Conservation (phyloP, 1,140 invertebrate genomes). For the Lethrus apterus region DNA sequence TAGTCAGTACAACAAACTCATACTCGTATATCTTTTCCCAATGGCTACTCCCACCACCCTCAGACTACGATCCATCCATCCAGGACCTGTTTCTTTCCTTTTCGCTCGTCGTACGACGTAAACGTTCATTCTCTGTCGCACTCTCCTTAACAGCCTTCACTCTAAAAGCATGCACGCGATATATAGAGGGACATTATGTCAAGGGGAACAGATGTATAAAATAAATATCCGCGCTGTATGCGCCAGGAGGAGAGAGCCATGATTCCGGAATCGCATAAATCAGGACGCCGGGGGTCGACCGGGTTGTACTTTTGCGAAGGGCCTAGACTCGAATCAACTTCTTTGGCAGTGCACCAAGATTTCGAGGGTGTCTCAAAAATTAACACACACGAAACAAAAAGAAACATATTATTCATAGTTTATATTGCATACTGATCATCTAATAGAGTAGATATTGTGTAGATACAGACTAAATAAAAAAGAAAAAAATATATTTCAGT, state of each 20-base stretch:
- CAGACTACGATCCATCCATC: conserved; percentile 31
- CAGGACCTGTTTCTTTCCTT: conserved; percentile 22
- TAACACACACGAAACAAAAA: no score
- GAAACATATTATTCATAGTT: no score
- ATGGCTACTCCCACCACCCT: conserved; percentile 34
- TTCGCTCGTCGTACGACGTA: conserved; percentile 20
- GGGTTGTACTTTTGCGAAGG: no score
- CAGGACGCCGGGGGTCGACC: conserved; percentile 32
- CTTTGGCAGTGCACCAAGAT: no score
- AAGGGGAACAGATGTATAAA: conserved; percentile 47
- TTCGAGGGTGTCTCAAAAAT: no score
- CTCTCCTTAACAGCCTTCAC: conserved; percentile 43
- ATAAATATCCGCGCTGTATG: conserved; percentile 44
- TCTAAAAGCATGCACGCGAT: conserved; percentile 46
- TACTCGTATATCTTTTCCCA: conserved; percentile 40
- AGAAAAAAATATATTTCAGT: no score
- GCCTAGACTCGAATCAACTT: no score
- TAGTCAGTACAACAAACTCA: conserved; percentile 41
- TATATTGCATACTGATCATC: no score
- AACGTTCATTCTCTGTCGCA: conserved; percentile 29
- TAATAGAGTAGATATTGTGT: no score
- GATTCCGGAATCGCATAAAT: conserved; percentile 46
- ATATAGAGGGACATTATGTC: conserved; percentile 46
- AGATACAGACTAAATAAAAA: no score
- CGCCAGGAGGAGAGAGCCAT: conserved; percentile 41